Percentiles rank a stretch among this genome's conserved stretches.
phyloP scores from a whole-genome alignment of 23 tunicate genomes.

The Clavelina lepadiformis region DNA sequence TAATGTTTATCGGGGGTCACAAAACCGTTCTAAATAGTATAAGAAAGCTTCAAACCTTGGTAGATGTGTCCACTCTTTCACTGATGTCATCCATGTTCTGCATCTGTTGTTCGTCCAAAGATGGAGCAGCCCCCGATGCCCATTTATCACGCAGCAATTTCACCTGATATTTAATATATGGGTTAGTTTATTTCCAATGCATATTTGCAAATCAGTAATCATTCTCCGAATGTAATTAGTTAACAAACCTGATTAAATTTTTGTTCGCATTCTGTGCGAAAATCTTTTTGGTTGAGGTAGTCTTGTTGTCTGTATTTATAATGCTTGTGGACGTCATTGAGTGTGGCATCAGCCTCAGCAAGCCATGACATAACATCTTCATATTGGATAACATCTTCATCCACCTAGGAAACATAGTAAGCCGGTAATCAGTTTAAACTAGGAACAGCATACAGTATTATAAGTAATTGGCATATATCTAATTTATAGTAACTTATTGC shows the following conservation, averaged over 20 bases:
- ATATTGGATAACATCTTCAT: slow-evolving; percentile 72
- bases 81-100: slow-evolving; percentile 8
- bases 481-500: too few species aligned
- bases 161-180: too few species aligned
- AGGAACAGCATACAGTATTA: too few species aligned
- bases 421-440: too few species aligned
- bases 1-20: background rate
- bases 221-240: background rate
- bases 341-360: slow-evolving; percentile 45
- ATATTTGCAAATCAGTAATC: too few species aligned
- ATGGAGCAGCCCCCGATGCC: slow-evolving; percentile 28
- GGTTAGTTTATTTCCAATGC: too few species aligned
- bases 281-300: slow-evolving; percentile 31
- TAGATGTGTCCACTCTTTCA: background rate
- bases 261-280: slow-evolving; percentile 37
- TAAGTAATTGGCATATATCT: too few species aligned
- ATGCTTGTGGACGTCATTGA: slow-evolving; percentile 69
- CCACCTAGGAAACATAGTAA: slow-evolving; percentile 41
- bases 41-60: background rate
- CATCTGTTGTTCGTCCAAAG: slow-evolving; percentile 45
- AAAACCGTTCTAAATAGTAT: background rate
- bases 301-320: slow-evolving; percentile 83
- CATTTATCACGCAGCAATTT: slow-evolving; percentile 61
- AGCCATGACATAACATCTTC: slow-evolving; percentile 92
- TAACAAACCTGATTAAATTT: slow-evolving; percentile 46